phyloP scores from a whole-genome alignment of 64 coral and sea anemone genomes.

The Porites lutea region DNA sequence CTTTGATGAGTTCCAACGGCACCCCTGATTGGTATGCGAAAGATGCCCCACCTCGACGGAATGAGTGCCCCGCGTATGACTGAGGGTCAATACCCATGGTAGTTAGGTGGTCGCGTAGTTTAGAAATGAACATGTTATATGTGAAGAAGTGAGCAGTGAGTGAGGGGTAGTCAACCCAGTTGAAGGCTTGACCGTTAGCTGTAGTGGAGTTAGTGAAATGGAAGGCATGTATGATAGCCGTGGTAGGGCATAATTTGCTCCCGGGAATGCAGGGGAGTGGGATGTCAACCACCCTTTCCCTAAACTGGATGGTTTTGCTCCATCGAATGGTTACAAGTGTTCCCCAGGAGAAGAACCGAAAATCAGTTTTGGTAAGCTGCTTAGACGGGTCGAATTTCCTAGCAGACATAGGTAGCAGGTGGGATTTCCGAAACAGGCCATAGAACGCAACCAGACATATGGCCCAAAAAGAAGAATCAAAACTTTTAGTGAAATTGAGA shows the following conservation, averaged over 20 bases:
- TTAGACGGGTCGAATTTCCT: conserved; percentile 30
- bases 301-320: conserved; percentile 44
- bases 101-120: neutral
- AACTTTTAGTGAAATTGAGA: conserved; percentile 18
- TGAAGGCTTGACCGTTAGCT: neutral
- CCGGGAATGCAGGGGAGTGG: conserved; percentile 36
- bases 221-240: conserved; percentile 1
- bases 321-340: conserved; percentile 34
- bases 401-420: conserved; percentile 27
- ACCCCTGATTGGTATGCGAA: conserved; percentile 10
- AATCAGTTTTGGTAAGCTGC: conserved; percentile 37
- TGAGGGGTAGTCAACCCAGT: neutral
- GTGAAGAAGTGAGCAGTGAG: neutral
- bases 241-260: conserved; percentile 33
- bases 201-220: neutral
- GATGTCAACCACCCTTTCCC: conserved; percentile 33
- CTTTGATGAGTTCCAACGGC: neutral
- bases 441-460: conserved; percentile 40
- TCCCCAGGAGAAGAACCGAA: conserved; percentile 20
- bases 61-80: neutral
- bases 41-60: neutral
- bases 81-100: neutral
- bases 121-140: neutral
- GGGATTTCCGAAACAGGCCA: conserved; percentile 40
- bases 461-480: conserved; percentile 39